Base-by-base conservation (phyloP, 2,888 invertebrate genomes). In the Pseudococcus jackbeardsleyi region DNA sequence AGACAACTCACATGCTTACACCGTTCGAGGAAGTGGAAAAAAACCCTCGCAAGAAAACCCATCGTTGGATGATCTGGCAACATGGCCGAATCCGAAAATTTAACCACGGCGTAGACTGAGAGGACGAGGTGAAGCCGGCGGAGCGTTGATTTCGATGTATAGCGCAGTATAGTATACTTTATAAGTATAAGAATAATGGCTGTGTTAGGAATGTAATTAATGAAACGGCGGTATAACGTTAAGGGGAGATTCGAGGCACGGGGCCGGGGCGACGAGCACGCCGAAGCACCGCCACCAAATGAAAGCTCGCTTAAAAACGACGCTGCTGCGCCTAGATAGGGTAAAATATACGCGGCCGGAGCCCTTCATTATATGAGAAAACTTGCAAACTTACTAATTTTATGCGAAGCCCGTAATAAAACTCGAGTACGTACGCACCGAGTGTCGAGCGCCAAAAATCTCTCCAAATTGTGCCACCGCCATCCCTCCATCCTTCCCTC, bases 121-220 rank as follows among this genome's bases (percentile, higher is more conserved):
- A 26, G 8, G 33, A 19, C 6, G n/a, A 19, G 15, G 46, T 9
- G 33, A 17, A 2, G 11, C 39, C 9, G 17, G 79, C 2, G 42
- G 4, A 22, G 42, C 39, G 77, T 77, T 46, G 46, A 48, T 77
- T 46, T 33, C 48, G 33, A 88, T 86, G 39, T 86, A 72, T 77
- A 26, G 46, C 39, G 19, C n/a, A 33, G 42, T 39, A 48, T 59
- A 50, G 82, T 79, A 87, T 64, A 68, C 59, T 88, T 79, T 88
- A 79, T 88, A 88, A 88, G 88, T 88, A 77, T 88, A 88, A 88
- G 82, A 88, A 77, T 88, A 88, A 88, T 88, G 88, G 88, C 88
- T 88, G 88, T 82, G 88, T 88, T 88, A 88, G 88, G 88, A 88
- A 88, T 88, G 88, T 88, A 88, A 88, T 88, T 88, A 88, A 88